Evolutionary conservation across 2,113 vertebrate species (phyloP).

Genomic region (Myotis davidii): DNA sequence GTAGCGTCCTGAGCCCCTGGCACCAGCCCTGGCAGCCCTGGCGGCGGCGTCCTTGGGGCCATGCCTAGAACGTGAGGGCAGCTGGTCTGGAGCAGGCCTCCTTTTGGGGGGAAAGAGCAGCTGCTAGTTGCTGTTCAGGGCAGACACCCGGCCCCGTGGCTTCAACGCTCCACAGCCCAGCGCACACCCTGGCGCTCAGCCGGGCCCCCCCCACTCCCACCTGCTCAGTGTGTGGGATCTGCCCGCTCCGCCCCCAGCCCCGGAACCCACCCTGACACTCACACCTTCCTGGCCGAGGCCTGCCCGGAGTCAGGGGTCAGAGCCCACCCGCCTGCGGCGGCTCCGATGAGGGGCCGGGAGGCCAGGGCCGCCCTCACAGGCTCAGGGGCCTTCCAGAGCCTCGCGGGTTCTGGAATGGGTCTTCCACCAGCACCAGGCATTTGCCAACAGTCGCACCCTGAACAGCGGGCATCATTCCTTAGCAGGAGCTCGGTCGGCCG

Average conservation of each 20-base stretch:
- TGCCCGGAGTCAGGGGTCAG: fast-evolving
- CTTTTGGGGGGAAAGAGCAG: background rate
- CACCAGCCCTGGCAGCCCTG: background rate
- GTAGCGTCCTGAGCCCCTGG: background rate
- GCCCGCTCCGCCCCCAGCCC: conserved; percentile 57
- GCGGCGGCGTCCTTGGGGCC: background rate
- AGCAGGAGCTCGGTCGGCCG: too few species aligned
- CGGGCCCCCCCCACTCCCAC: background rate
- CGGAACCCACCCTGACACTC: conserved; percentile 18
- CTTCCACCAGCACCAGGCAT: background rate
- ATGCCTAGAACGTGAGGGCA: background rate
- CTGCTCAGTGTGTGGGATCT: conserved; percentile 51
- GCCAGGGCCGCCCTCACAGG: too few species aligned
- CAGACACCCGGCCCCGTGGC: conserved; percentile 14
- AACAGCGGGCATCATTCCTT: background rate
- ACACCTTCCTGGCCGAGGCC: conserved; percentile 29
- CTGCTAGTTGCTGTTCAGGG: conserved; percentile 30
- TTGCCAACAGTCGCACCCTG: background rate
- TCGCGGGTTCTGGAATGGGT: background rate
- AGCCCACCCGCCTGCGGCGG: fast-evolving
- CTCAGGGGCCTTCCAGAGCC: background rate
- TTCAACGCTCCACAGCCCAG: background rate
- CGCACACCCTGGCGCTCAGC: background rate
- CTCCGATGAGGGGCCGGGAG: background rate
- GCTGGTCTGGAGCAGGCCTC: background rate